Conservation (phyloP, 2,888 invertebrate genomes). For the Cabera pusaria region DNA sequence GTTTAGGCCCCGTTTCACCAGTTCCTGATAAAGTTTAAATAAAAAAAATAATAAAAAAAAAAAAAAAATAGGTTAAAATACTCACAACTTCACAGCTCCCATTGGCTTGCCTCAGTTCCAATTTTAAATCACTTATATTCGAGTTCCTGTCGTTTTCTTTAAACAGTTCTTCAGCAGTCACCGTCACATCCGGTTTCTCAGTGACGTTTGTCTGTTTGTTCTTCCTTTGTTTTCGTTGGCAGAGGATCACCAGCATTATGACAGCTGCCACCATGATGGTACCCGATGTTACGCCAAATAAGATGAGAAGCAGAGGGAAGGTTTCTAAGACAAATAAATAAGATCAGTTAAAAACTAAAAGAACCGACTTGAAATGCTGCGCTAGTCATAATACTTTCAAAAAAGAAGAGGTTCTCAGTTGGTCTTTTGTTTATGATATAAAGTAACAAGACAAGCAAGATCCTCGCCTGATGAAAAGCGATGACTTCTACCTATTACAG, state of each 20-base stretch:
- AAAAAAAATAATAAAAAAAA: too few species aligned
- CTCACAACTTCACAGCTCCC: conserved; percentile 90
- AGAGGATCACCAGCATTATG: conserved; percentile 92
- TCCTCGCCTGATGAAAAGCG: too few species aligned
- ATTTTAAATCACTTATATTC: conserved; percentile 95
- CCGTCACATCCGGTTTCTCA: conserved; percentile 85
- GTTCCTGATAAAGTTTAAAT: too few species aligned
- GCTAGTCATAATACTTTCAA: too few species aligned
- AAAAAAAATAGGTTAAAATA: conserved; percentile 29
- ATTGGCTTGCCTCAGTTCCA: conserved; percentile 93
- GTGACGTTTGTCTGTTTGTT: conserved; percentile 71
- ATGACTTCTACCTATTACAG: too few species aligned
- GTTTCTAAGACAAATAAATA: conserved; percentile 86
- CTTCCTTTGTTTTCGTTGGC: conserved; percentile 86
- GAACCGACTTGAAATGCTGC: too few species aligned
- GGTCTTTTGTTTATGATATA: too few species aligned
- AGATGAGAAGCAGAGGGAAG: conserved; percentile 90
- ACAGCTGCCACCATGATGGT: conserved; percentile 93
- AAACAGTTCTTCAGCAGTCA: conserved; percentile 76
- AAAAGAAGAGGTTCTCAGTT: too few species aligned
- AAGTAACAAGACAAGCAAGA: too few species aligned
- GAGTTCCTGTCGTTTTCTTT: conserved; percentile 95
- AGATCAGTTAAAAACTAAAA: too few species aligned
- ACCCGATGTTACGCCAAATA: conserved; percentile 93
- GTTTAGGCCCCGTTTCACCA: too few species aligned